Evolutionary conservation across 2,113 vertebrate species (phyloP).

Genomic region (Pluvianellus socialis): DNA sequence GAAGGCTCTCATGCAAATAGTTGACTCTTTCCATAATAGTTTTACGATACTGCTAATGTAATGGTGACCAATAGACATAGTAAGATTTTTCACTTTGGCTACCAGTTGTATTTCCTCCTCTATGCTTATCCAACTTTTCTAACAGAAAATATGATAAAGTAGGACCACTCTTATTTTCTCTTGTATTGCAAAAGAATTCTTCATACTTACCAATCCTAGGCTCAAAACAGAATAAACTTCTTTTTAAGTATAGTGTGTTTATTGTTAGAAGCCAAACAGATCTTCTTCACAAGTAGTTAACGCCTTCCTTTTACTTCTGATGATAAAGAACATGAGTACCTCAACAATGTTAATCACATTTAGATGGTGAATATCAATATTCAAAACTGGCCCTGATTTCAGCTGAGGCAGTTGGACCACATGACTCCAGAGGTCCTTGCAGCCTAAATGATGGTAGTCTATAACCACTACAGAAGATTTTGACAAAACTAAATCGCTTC

Average conservation of each 20-base stretch:
- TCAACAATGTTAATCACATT: neutral
- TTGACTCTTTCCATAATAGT: neutral
- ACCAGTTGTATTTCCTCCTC: neutral
- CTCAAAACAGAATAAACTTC: neutral
- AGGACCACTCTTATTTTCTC: neutral
- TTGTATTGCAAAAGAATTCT: neutral
- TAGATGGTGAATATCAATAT: neutral
- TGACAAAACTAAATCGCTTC: neutral
- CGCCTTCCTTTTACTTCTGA: neutral
- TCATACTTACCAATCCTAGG: neutral
- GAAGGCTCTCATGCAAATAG: neutral
- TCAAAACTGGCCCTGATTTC: neutral
- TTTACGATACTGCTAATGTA: neutral
- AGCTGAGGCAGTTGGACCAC: neutral
- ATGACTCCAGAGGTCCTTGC: neutral
- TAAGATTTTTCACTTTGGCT: neutral
- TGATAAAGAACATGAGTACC: neutral
- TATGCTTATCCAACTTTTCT: neutral
- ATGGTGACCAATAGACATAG: neutral
- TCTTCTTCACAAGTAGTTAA: neutral
- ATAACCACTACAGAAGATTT: neutral
- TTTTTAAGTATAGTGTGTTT: neutral
- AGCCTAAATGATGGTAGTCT: neutral
- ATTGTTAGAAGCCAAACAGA: neutral
- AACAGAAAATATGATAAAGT: neutral